These are phyloP conservation scores for Diloba caeruleocephala DNA, from an alignment of 2,888 invertebrate species.

Conservation along the genomic window DNA sequence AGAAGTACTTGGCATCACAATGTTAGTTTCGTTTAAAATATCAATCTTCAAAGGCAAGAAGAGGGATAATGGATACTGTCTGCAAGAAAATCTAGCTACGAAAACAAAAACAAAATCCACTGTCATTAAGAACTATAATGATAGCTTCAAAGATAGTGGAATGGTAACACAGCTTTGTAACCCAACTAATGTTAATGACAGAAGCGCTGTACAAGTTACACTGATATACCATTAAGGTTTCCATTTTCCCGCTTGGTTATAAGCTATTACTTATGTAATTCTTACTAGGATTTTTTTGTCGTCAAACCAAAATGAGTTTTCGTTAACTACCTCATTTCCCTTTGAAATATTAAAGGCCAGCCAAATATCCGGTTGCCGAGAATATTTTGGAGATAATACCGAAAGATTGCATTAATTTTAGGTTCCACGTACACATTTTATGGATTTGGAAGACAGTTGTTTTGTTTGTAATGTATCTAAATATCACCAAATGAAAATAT, in stretches of 20 bases:
- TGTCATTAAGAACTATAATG: conserved; percentile 41
- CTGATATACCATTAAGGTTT: conserved; percentile 18
- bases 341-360: conserved; percentile 41
- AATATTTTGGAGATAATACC: conserved; percentile 44
- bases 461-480: too few species aligned
- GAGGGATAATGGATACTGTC: conserved; percentile 10
- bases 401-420: conserved; percentile 35
- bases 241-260: conserved; percentile 35
- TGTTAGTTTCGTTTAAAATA: too few species aligned
- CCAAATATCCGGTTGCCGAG: conserved; percentile 41
- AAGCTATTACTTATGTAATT: conserved; percentile 44
- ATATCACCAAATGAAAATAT: too few species aligned
- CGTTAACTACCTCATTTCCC: conserved; percentile 51
- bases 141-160: conserved; percentile 33
- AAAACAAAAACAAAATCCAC: conserved; percentile 28
- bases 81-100: conserved; percentile 3
- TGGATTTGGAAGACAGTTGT: too few species aligned
- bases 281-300: conserved; percentile 30
- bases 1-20: too few species aligned
- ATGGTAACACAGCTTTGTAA: conserved; percentile 49
- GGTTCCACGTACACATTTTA: conserved; percentile 10
- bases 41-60: conserved; percentile 1
- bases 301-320: conserved; percentile 47
- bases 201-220: conserved; percentile 29
- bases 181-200: conserved; percentile 54